Evolutionary conservation across 2,797 vertebrate species (phyloP), one percentile per base, ranked within the genome.

Genomic region (Enteromius radiatus): DNA sequence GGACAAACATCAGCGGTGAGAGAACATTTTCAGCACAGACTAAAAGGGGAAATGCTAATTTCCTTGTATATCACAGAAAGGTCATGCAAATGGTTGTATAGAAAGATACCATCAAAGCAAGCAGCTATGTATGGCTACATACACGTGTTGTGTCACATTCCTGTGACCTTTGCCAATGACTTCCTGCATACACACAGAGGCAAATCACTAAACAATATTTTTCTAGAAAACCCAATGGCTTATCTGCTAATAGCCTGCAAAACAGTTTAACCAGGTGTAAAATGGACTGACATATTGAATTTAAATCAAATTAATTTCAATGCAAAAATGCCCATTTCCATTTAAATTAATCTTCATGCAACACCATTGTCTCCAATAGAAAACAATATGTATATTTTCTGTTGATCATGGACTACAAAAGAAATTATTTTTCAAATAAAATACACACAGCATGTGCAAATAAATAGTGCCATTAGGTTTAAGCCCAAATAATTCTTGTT

Each of bases 1-100:
- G 74, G 28, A 54, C 75, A 77, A 61, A 69, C 73, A 84, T 70
- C 54, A 69, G 71, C 64, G 45, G 26, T 19, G 31, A 56, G 52
- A 67, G 61, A 70, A 38, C 78, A 41, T 21, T 78, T 59, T 65
- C 71, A 64, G 43, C 47, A 68, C 63, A 17, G 41, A 80, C 31
- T 75, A 31, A 65, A 67, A 47, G 28, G 52, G 21, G 36, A 33
- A 31, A 31, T 68, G 61, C 12, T 59, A 59, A 76, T 83, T 77
- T 61, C 10, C 63, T 47, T 76, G 19, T 10, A 68, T 17, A 68
- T 59, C 81, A 69, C 4, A 65, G 61, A 82, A 68, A 68, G 23
- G 80, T 68, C 45, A 76, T 8, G 26, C 14, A 26, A 75, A 64
- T 3, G 1, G 47, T 82, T n/a, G 14, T n/a, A 49, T 2, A 17